phyloP scores from a whole-genome alignment of 1,140 invertebrate species.

The Drosophila kohkoa region DNA sequence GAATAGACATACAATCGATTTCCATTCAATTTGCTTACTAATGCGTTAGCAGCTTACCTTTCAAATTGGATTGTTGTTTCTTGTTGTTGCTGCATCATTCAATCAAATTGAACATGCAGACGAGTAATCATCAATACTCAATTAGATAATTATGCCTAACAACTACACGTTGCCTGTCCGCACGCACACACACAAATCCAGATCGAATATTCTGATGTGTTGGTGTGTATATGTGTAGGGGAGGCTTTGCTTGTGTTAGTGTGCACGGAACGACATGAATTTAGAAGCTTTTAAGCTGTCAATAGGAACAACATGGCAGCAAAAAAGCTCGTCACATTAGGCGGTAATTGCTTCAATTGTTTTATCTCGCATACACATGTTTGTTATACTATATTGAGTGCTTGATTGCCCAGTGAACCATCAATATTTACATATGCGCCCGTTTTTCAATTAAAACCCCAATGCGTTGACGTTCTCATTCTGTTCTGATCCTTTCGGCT shows the following conservation, averaged over 20 bases:
- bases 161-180: slow-evolving; percentile 11
- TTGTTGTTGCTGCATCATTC: slow-evolving; percentile 49
- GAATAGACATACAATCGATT: slow-evolving; percentile 44
- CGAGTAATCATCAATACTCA: slow-evolving; percentile 65
- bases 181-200: background rate
- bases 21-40: slow-evolving; percentile 55
- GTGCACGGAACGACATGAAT: slow-evolving; percentile 28
- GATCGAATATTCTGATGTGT: slow-evolving; percentile 6
- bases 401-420: slow-evolving; percentile 15
- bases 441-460: slow-evolving; percentile 72
- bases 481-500: slow-evolving; percentile 3
- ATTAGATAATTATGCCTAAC: slow-evolving; percentile 74
- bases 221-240: slow-evolving; percentile 6
- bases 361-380: slow-evolving; percentile 2
- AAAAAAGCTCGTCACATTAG: slow-evolving; percentile 18
- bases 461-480: slow-evolving; percentile 28
- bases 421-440: slow-evolving; percentile 36
- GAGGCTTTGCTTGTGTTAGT: slow-evolving; percentile 25
- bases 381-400: slow-evolving; percentile 15
- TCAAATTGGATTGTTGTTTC: slow-evolving; percentile 7
- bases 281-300: slow-evolving; percentile 38
- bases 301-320: background rate
- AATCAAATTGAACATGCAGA: slow-evolving; percentile 69
- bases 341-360: slow-evolving; percentile 33
- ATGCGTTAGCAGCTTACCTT: slow-evolving; percentile 34